Conservation (phyloP, 1,140 invertebrate species). For the Anastatus disparis region DNA sequence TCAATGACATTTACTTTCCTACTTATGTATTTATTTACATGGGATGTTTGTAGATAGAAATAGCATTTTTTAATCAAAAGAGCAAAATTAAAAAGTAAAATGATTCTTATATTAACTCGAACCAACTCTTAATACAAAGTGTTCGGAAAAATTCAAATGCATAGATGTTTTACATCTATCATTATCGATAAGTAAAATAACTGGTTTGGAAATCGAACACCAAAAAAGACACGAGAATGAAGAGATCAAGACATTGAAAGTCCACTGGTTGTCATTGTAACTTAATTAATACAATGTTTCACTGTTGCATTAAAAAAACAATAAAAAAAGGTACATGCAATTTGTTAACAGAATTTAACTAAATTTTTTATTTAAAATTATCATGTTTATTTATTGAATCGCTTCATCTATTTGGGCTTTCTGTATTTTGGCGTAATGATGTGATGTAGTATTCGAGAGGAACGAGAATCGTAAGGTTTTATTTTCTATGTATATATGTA, state of each 20-base stretch:
- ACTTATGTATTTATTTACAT: slow-evolving; percentile 49
- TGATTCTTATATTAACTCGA: no score
- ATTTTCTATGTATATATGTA: not conserved
- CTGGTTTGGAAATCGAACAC: not conserved
- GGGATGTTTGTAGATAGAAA: slow-evolving; percentile 19
- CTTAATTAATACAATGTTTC: slow-evolving; percentile 29
- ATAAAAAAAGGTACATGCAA: slow-evolving; percentile 12
- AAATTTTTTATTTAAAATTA: slow-evolving; percentile 7
- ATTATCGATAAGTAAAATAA: not conserved
- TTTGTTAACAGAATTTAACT: slow-evolving; percentile 1
- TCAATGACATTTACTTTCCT: slow-evolving; percentile 43
- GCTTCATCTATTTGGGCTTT: slow-evolving; percentile 6
- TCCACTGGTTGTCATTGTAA: slow-evolving; percentile 17
- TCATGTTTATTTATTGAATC: not conserved
- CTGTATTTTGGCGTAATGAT: slow-evolving; percentile 10
- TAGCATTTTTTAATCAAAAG: not conserved
- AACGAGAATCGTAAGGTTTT: not conserved
- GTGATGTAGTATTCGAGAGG: not conserved
- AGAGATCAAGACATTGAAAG: slow-evolving; percentile 38
- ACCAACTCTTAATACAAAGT: no score
- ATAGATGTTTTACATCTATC: slow-evolving; percentile 16
- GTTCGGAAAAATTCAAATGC: slow-evolving; percentile 27
- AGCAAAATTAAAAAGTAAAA: slow-evolving; percentile 6
- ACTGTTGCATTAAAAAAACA: not conserved
- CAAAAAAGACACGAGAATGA: not conserved